Evolutionary conservation across 2,797 vertebrate genomes (phyloP), one percentile per base, ranked within the genome.

Genomic region (Semotilus atromaculatus): DNA sequence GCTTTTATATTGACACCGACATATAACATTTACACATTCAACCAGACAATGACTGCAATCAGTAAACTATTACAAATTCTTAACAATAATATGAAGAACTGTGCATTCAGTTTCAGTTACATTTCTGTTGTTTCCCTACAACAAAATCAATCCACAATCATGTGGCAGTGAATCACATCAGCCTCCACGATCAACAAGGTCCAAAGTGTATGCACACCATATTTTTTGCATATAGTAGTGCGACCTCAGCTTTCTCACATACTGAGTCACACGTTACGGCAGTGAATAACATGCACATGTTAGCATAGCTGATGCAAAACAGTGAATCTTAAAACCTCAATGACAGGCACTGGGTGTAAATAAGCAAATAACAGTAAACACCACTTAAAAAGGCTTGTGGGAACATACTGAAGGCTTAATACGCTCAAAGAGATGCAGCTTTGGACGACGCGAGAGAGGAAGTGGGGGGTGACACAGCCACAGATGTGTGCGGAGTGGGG

Each of bases 251-350:
- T 83, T 84, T 85, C 83, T 80, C 88, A 75, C 85, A 48, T 51
- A 40, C 79, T 89, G 88, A 89, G 76, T 89, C 88, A 89, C 82
- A 84, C 80, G 77, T 84, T 74, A 85, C 58, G 34, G 23, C 75
- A 82, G 62, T 85, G 88, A 89, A 81, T 87, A 89, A 89, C 88
- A 87, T 74, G 82, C 84, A 76, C 86, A 88, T 81, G 88, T 86
- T 83, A 82, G 85, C 77, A 62, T 51, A 71, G 80, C 86, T 85
- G 86, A 88, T 89, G 85, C 82, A 88, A 86, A 48, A 83, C 73
- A 75, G 82, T 10, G 29, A 34, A 71, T 58, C 18, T 81, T 29
- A 70, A 70, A 53, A 14, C 38, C 48, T 60, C 36, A 38, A 21
- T 45, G 53, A 31, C 80, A 73, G 62, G 53, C 68, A 60, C 80